A percentile compares a stretch with the other conserved stretches of the same genome.
Evolutionary conservation across 2,797 vertebrate species (phyloP).

Genomic region (Sus cebifrons): DNA sequence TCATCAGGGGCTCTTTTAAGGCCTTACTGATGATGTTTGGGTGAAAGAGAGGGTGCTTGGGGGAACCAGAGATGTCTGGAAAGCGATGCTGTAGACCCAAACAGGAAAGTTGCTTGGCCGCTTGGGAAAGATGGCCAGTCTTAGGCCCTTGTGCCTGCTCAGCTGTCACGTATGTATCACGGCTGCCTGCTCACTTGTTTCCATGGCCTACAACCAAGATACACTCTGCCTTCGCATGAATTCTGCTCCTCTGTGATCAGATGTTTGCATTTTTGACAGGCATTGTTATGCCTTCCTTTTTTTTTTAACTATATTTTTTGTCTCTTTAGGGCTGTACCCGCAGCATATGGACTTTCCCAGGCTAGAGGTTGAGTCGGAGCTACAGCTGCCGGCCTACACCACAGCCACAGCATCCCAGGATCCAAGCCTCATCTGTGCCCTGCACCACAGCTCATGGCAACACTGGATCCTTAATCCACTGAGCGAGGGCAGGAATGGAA

Average conservation of each 20-base stretch:
- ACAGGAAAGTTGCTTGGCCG: background rate
- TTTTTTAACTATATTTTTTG: no score
- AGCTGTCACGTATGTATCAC: background rate
- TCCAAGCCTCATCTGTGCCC: no score
- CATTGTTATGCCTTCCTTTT: background rate
- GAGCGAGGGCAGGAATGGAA: no score
- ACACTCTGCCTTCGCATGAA: background rate
- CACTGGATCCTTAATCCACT: no score
- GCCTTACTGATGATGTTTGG: slow-evolving; percentile 65
- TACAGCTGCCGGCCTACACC: no score
- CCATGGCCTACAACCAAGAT: background rate
- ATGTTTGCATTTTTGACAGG: background rate
- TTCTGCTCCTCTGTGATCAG: background rate
- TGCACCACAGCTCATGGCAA: no score
- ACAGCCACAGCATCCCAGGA: no score
- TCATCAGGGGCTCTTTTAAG: slow-evolving; percentile 84
- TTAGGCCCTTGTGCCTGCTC: background rate
- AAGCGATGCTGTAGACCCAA: background rate
- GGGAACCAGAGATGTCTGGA: slow-evolving; percentile 64
- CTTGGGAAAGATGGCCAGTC: slow-evolving; percentile 36
- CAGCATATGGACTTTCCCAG: no score
- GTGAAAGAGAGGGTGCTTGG: slow-evolving; percentile 65
- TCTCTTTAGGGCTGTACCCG: no score
- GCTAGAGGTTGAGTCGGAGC: no score
- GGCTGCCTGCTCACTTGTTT: background rate